Base-by-base conservation (phyloP, 2,888 invertebrate genomes). In the Clanis bilineata region DNA sequence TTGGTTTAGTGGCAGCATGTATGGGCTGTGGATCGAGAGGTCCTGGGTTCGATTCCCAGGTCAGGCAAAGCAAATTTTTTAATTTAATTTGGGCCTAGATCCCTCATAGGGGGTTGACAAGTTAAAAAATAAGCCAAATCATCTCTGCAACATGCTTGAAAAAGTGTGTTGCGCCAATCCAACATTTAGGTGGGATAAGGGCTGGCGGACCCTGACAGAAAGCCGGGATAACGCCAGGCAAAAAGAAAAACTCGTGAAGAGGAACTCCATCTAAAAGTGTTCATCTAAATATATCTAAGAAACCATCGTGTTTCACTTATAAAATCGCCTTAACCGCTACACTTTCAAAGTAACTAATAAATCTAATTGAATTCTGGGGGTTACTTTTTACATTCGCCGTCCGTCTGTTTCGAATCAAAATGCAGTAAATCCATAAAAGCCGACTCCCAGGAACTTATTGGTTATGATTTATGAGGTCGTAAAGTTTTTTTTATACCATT, bases 381-480 rank as follows among this genome's bases (percentile, higher is more conserved):
- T 39, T 21, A 47, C 22, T 58, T 51, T 58, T 58, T 58, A 58
- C 47, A 58, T 39, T 57, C 58, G 39, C 58, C 62, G 60, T 39
- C 60, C 62, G 62, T 60, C 62, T 64, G 64, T 38, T 60, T 58
- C 64, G 45, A 62, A 64, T 64, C 62, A 64, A 38, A 58, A 21
- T 4, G 56, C 58, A 28, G 56, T 61, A 57, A 56, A 61, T 54
- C 57, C 54, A 25, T 18, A 44, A 32, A 18, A 25, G 57, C 38
- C 57, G 45, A 39, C 25, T 47, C 41, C 43, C 54, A 43, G 38
- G 38, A 45, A 57, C 57, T 54, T 54, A 58, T 74, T 82, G 62
- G 62, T 51, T 64, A 65, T 69, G 70, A 70, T 82, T 83, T 81
- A 83, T 72, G 61, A 22, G 60, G 62, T 72, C 77, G 73, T 77